Base-by-base conservation (phyloP, 1,140 invertebrate species). In the Drosophila setifemur region DNA sequence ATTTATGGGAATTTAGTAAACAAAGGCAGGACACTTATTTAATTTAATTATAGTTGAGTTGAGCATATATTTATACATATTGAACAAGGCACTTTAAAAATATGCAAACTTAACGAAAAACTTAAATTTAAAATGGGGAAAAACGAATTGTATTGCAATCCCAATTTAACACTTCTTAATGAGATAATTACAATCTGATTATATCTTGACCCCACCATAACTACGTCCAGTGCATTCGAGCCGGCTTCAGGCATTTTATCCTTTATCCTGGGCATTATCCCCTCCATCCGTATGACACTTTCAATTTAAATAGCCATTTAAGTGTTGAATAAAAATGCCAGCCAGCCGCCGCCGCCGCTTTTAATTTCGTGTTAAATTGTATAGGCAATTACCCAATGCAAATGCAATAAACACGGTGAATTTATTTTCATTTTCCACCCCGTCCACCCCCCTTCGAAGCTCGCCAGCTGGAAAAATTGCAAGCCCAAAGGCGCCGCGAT, bases 291-390 rank as follows among this genome's bases (percentile, higher is more conserved):
- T 11, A 40, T 42, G 45, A 39, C 48, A 79, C 70, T 79, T 60
- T 68, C 73, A 73, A 70, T 83, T 79, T 75, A 72, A 83, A 83
- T 74, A 66, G 74, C 74, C 83, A 75, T 83, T 83, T 83, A 85
- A 83, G 83, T 85, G 75, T 72, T 71, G 45, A 85, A 83, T 79
- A 58, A 74, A 75, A 63, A n/a, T n/a, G n/a, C n/a, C n/a, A n/a
- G n/a, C n/a, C n/a, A 29, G 44, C 31, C 39, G 33, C 21, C 9
- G 11, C 29, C 18, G 28, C 43, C 31, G 26, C 40, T 83, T 85
- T 83, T 79, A 83, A 85, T 85, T 83, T 79, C 71, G 61, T 75
- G 83, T 83, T 73, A 85, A 83, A 85, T 83, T 83, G 74, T 85
- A 85, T 83, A 85, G 77, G 79, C 74, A 83, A 79, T 83, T 83